phyloP scores from a whole-genome alignment of 2,113 vertebrate genomes.

The Microcebus griseorufus region DNA sequence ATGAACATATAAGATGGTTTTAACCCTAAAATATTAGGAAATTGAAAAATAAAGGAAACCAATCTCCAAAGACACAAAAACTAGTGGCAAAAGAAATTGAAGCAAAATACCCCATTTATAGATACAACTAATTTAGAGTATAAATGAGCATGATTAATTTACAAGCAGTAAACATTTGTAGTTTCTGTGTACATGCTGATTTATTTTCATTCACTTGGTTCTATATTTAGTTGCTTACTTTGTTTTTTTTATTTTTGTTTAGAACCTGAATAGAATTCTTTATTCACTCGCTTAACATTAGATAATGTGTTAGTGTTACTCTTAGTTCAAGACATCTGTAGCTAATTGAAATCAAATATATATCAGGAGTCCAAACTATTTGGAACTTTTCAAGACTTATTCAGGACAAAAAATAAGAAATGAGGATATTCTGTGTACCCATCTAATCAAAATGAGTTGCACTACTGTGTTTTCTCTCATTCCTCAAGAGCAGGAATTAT shows the following conservation, averaged over 20 bases:
- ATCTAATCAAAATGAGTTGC: background rate
- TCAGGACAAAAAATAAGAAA: background rate
- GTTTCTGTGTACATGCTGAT: background rate
- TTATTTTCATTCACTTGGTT: constrained; percentile 2
- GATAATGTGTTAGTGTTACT: background rate
- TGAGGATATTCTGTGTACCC: background rate
- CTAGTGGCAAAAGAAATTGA: background rate
- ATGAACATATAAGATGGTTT: background rate
- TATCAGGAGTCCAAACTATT: background rate
- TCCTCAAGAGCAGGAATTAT: constrained; percentile 54
- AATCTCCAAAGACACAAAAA: background rate
- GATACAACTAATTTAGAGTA: background rate
- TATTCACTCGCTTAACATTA: constrained; percentile 17
- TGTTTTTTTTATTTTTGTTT: background rate
- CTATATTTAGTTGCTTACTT: constrained; percentile 22
- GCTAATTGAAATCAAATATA: background rate
- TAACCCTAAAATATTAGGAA: background rate
- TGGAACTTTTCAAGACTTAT: background rate
- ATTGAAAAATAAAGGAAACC: background rate
- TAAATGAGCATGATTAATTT: background rate
- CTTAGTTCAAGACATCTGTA: background rate
- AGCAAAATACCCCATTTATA: constrained; percentile 11
- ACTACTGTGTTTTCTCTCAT: constrained; percentile 42
- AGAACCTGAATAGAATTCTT: background rate
- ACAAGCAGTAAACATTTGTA: background rate